Evolutionary conservation across 2,888 invertebrate species (phyloP), one percentile per base, ranked within the genome.

Genomic region (Drosophila neotestacea): DNA sequence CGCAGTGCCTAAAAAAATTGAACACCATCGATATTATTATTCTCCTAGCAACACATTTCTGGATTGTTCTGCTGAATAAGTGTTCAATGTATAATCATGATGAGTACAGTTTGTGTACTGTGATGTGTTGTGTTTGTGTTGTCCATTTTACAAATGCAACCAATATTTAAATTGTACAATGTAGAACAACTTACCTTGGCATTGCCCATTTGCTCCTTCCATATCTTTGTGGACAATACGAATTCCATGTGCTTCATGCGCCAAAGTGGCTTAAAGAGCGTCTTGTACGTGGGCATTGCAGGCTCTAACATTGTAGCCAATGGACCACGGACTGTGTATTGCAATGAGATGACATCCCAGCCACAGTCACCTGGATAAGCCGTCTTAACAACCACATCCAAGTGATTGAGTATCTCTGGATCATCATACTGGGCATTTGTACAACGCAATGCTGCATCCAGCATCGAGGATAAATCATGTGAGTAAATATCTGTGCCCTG

Each of bases 371-470:
- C 92, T 6, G 90, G 88, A 69, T 88, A 92, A 3, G 92, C 88
- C 5, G 90, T 72, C 75, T 96, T 92, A 27, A 97, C 93, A 82
- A 96, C 94, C 59, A 98, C 97, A 92, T 98, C 98, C 36, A 99
- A 93, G 16, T 98, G 94, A 82, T 96, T 95, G 11, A 98, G 94
- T 54, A 98, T 97, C 91, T 98, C 98, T 39, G 96, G 95, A 90
- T 98, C 97, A 91, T 98, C 98, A 92, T 95, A 97, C 93, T 98
- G 98, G 11, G 98, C 97, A 93, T 98, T 98, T 11, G 98, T 99
- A 32, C 97, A 96, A 81, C 98, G 94, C 86, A 97, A 95, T 7
- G 97, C 97, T 32, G 96, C 95, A 91, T 97, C 97, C 91, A 98
- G 93, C 89, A 97, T 96, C 64, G 96, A 95, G 61, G 96, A 95